A percentile compares a stretch with the other conserved stretches of the same genome.
Conservation (phyloP, 2,113 vertebrate genomes). For the Elanus axillaris region DNA sequence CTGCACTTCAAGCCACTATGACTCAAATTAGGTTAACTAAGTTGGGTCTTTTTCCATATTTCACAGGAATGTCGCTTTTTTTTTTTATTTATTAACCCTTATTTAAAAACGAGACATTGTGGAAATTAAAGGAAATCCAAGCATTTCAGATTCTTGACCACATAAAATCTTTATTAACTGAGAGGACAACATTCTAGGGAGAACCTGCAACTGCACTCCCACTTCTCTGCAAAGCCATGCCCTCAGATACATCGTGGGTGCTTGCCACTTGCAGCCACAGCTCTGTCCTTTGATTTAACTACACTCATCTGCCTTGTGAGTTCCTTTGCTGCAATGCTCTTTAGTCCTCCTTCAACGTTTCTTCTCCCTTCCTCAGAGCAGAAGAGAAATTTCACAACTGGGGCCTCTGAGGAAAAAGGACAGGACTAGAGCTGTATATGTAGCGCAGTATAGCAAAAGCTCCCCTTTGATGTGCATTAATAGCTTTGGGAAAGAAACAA, state of each 20-base stretch:
- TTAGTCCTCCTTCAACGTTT: neutral
- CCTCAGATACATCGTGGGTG: neutral
- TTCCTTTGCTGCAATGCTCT: neutral
- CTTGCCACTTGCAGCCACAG: neutral
- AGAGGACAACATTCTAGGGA: neutral
- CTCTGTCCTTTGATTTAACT: neutral
- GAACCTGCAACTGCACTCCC: neutral
- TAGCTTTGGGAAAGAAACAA: neutral
- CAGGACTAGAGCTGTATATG: neutral
- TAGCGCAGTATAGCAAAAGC: neutral
- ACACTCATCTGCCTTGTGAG: neutral
- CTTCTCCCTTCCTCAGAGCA: neutral
- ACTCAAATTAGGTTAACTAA: neutral
- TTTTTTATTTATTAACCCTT: neutral
- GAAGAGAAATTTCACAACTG: neutral
- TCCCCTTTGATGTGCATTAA: neutral
- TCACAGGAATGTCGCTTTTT: neutral
- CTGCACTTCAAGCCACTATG: neutral
- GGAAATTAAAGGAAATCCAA: neutral
- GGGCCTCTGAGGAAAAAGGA: neutral
- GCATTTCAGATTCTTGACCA: neutral
- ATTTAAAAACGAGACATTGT: neutral
- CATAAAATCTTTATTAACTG: neutral
- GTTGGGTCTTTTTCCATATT: neutral
- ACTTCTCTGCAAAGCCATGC: neutral